Percentiles rank a stretch among this genome's conserved stretches.
Evolutionary conservation across 2,888 invertebrate genomes (phyloP).

Genomic region (Ashinkailepas kermadecensis): DNA sequence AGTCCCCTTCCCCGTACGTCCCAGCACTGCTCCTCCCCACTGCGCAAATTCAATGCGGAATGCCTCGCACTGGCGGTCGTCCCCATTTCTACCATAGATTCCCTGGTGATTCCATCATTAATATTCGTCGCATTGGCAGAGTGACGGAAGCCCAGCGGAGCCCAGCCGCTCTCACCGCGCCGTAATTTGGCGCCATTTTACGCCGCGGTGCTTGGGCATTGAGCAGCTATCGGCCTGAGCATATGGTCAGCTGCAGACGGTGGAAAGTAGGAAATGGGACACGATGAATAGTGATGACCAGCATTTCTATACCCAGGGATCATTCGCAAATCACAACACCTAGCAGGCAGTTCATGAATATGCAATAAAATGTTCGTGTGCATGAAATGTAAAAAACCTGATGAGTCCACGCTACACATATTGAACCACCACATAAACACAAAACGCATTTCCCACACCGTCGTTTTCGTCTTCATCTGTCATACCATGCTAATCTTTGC

Average conservation of each 20-base stretch:
- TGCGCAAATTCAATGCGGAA: background rate
- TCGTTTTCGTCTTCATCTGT: no score
- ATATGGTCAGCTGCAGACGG: background rate
- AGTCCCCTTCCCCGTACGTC: background rate
- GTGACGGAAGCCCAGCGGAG: background rate
- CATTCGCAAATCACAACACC: no score
- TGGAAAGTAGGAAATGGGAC: background rate
- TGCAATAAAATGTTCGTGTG: no score
- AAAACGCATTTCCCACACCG: no score
- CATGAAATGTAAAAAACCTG: no score
- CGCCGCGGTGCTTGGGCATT: background rate
- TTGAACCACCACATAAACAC: no score
- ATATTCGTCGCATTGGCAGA: slow-evolving; percentile 7
- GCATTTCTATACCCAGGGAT: no score
- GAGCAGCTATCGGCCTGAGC: no score
- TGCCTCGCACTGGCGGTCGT: background rate
- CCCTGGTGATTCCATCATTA: slow-evolving; percentile 4
- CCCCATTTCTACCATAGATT: background rate
- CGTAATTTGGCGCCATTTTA: slow-evolving; percentile 20
- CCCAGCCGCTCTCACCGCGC: background rate
- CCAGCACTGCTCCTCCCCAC: background rate
- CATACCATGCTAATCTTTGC: no score
- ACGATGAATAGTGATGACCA: background rate
- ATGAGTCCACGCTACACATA: no score
- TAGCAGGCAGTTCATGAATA: no score